Evolutionary conservation across 2,888 invertebrate genomes (phyloP), one percentile per base, ranked within the genome.

Genomic region (Noctua janthe): DNA sequence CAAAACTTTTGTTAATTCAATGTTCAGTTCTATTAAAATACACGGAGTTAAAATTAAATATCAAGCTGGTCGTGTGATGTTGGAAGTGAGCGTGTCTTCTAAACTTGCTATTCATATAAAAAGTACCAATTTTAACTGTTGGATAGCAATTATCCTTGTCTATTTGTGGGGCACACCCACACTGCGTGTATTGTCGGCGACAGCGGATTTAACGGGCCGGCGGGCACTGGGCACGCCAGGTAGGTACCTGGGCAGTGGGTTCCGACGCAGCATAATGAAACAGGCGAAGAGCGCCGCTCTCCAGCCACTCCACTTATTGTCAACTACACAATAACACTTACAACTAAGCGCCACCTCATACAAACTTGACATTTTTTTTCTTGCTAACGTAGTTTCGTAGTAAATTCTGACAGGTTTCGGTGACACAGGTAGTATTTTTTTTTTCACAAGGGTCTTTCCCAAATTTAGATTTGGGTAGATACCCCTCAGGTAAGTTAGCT

Each of bases 311-410:
- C 80, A 91, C 91, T 92, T 92, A 92, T 93, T 92, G 88, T 91
- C 84, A 80, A 85, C 90, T 89, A 92, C 90, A 92, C 91, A 93
- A 93, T 87, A 87, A 87, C 88, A 89, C 92, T 92, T 90, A 94
- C 91, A 92, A 89, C 83, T 95, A 94, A 96, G 96, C 96, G 96
- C 96, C 96, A 96, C 94, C 92, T 92, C 91, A 89, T 78, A 87
- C 76, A 62, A 92, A 94, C 94, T 94, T 94, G 92, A 0, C 91
- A 86, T 84, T 93, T 94, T 95, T 93, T 94, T 95, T 89, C 85
- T 17, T 66, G 66, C 74, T 76, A 91, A 90, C 95, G 94, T 96
- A 96, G 92, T 91, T 92, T 93, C 92, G 95, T 96, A 96, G 96
- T 96, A 96, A 92, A 91, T 90, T 89, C 20, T 92, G 92, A 93